Evolutionary conservation across 2,888 invertebrate genomes (phyloP).

Genomic region (Agapostemon virescens): DNA sequence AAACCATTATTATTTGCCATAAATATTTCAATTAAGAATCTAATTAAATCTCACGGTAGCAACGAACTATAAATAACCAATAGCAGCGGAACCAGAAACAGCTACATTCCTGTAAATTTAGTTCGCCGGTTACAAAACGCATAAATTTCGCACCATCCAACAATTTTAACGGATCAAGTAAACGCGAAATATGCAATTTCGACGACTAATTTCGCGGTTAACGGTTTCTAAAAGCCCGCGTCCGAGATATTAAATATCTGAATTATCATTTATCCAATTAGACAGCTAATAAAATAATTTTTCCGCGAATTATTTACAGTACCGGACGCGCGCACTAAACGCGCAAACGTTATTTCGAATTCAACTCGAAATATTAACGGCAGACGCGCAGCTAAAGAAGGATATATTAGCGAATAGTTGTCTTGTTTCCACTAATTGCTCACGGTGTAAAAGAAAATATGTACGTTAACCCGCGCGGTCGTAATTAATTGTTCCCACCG

Average conservation of each 20-base stretch:
- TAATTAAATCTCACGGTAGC: neutral
- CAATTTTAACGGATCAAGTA: neutral
- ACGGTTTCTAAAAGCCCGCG: neutral
- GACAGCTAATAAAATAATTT: neutral
- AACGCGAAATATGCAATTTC: neutral
- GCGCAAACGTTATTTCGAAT: neutral
- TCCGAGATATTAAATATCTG: neutral
- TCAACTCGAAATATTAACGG: neutral
- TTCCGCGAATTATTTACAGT: neutral
- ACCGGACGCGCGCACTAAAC: neutral
- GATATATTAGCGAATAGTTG: conserved; percentile 7
- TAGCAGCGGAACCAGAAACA: neutral
- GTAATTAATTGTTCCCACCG: conserved; percentile 37
- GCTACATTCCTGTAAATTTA: too few species aligned
- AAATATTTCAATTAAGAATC: too few species aligned
- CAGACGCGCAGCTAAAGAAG: neutral
- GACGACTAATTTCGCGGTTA: neutral
- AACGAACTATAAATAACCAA: neutral
- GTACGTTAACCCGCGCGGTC: conserved; percentile 22
- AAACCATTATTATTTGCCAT: too few species aligned
- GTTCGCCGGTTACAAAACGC: neutral
- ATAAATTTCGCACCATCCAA: neutral
- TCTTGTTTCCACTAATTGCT: conserved; percentile 15
- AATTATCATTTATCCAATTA: neutral
- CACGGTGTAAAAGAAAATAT: neutral